Conservation (phyloP, 2,113 vertebrate species). For the Chaetops frenatus region DNA sequence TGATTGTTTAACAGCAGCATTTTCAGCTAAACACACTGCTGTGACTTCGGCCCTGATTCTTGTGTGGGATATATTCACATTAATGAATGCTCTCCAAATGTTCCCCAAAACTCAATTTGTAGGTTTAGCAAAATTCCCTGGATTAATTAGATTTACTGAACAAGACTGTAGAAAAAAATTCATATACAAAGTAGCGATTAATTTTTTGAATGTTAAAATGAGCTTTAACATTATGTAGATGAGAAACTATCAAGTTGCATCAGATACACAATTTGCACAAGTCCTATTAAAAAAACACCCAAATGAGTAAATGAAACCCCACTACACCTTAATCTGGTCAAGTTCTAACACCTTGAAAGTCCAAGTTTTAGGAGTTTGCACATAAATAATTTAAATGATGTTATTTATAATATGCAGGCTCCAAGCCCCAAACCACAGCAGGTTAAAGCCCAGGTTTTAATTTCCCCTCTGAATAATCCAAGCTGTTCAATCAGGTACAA, state of each 20-base stretch:
- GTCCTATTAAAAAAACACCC: background rate
- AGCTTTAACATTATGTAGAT: background rate
- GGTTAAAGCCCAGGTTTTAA: background rate
- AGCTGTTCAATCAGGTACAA: background rate
- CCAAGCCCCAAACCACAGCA: background rate
- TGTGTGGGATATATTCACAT: background rate
- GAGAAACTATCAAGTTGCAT: background rate
- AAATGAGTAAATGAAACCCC: background rate
- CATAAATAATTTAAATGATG: accelerated
- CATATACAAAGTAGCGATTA: background rate
- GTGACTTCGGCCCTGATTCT: background rate
- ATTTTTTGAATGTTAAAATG: background rate
- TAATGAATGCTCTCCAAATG: background rate
- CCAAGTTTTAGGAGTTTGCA: background rate
- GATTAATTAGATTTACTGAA: background rate
- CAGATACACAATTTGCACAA: background rate
- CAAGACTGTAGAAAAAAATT: background rate
- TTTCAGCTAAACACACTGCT: background rate
- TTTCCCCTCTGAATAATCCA: background rate
- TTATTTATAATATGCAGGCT: background rate
- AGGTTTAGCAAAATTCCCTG: background rate
- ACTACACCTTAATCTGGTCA: background rate
- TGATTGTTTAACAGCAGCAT: background rate
- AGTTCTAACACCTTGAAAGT: background rate
- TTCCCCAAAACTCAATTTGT: background rate